These are phyloP conservation scores for Strix occidentalis DNA, from an alignment of 2,797 vertebrate species.

Conservation along the genomic window DNA sequence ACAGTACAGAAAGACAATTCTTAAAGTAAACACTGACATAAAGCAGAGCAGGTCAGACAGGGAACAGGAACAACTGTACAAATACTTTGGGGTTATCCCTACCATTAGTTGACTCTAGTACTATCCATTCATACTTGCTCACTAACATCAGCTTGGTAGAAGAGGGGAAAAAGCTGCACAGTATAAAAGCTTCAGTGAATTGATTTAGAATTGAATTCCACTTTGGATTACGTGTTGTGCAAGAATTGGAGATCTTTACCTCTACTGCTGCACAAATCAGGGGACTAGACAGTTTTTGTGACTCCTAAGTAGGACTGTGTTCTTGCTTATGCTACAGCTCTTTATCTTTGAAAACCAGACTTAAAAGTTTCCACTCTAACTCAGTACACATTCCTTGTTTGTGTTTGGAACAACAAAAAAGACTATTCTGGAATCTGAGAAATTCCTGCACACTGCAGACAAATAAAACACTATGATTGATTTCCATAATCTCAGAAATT, in stretches of 20 bases:
- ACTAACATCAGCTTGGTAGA: background rate
- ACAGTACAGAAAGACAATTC: slow-evolving; percentile 3
- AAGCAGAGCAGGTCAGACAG: slow-evolving; percentile 52
- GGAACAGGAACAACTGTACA: slow-evolving; percentile 30
- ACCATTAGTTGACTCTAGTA: background rate
- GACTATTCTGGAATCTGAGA: background rate
- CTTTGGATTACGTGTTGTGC: background rate
- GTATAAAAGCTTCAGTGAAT: background rate
- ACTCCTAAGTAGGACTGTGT: background rate
- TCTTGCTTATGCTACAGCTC: background rate
- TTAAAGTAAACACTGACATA: slow-evolving; percentile 14
- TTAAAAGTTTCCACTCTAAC: background rate
- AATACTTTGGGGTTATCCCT: background rate
- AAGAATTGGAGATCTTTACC: background rate
- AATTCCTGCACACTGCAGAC: background rate
- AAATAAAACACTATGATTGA: background rate
- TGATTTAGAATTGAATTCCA: background rate
- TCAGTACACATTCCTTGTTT: background rate
- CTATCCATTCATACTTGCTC: background rate
- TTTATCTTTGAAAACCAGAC: background rate
- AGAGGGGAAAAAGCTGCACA: background rate
- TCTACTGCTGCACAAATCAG: background rate
- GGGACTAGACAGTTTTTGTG: background rate
- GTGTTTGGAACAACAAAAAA: background rate
- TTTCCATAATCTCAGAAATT: background rate